Base-by-base conservation (phyloP, 1,140 invertebrate genomes). In the Tetraneura akinire region DNA sequence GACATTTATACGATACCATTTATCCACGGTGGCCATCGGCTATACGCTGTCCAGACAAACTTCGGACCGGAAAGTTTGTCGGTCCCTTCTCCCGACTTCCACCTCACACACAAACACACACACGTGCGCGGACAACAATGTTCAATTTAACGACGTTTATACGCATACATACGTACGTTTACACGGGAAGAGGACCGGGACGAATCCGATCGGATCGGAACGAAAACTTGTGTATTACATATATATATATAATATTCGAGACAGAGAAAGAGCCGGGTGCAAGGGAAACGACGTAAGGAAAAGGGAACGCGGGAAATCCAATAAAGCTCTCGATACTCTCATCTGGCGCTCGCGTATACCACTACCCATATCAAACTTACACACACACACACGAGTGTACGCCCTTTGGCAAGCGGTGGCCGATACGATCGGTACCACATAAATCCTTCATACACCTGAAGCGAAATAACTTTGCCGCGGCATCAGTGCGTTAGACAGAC, bases 371-470 rank as follows among this genome's bases (percentile, higher is more conserved):
- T 37, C 32, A 37, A n/a, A n/a, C n/a, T n/a, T 11, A 21, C 21
- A 55, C 11, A 55, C 3, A 9, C 14, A 57, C 14, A 60, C 26
- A 32, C 64, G 64, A 16, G 57, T 8, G 32, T 8, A 47, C 13
- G 11, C 45, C 13, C 45, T 62, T 45, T 45, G 62, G 16, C 26
- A 32, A 60, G n/a, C 49, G 8, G 49, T 23, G 53, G 14, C 32
- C 74, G 74, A 78, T 78, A 60, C 74, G 21, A 78, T 78, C 53
- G 74, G 32, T 32, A 32, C 21, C 55, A 42, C 55, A 78, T 78
- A 78, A 78, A 78, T 78, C 74, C 74, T 78, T 78, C 74, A 78
- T 78, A 78, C 55, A 78, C 68, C 68, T 71, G 68, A 71, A 71
- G 68, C 68, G 47, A 71, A 71, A 71, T 71, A 71, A 71, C 68